phyloP scores from a whole-genome alignment of 2,888 invertebrate genomes.

The Macrophya annulata region DNA sequence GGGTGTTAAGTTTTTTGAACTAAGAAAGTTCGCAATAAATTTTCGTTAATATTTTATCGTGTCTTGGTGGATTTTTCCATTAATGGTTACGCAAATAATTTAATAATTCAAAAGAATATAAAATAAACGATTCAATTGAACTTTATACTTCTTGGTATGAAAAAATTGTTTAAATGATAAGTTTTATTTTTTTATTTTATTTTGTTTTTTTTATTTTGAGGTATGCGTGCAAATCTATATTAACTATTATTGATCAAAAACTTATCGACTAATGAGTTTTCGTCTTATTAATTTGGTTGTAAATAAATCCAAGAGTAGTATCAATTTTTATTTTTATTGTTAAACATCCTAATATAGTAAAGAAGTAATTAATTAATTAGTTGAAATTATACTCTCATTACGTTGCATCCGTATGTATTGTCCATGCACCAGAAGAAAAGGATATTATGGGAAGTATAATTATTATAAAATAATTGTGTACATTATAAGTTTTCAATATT shows the following conservation, averaged over 20 bases:
- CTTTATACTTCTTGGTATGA: not conserved
- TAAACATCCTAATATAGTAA: not conserved
- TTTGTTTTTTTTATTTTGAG: not conserved
- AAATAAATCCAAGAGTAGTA: not conserved
- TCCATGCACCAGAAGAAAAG: constrained; percentile 45
- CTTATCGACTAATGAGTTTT: not conserved
- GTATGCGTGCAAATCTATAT: not conserved
- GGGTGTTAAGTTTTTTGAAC: not conserved
- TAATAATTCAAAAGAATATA: not conserved
- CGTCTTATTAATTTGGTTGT: not conserved
- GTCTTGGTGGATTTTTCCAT: not conserved
- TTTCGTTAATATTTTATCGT: constrained; percentile 2
- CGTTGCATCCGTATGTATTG: constrained; percentile 20
- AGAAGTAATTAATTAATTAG: constrained; percentile 12
- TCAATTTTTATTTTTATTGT: not conserved
- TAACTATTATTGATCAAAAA: not conserved
- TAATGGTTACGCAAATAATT: constrained; percentile 21
- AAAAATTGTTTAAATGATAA: not conserved
- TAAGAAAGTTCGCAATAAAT: not conserved
- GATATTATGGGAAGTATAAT: constrained; percentile 56
- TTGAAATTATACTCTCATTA: constrained; percentile 22
- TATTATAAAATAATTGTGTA: constrained; percentile 55
- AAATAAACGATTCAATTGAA: not conserved
- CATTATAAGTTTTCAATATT: constrained; percentile 55
- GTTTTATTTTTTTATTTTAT: too few relatives aligned